Evolutionary conservation across 2,888 invertebrate species (phyloP).

Genomic region (Syrista parreyssii): DNA sequence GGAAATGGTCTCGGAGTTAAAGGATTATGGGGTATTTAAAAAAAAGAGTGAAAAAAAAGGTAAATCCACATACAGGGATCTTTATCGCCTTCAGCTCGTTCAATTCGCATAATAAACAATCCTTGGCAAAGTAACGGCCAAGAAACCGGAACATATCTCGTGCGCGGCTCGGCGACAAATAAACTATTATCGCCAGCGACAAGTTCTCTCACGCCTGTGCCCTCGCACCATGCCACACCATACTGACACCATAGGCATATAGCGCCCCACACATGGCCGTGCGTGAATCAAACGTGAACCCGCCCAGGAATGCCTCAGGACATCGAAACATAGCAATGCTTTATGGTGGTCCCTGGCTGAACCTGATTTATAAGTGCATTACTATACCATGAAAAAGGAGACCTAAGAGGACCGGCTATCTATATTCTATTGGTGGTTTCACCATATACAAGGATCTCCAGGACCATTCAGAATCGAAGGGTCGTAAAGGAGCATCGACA

Average conservation of each 20-base stretch:
- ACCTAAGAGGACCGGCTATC: constrained; percentile 35
- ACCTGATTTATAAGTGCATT: constrained; percentile 67
- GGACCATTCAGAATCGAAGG: not conserved
- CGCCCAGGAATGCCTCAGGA: constrained; percentile 65
- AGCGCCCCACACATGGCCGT: constrained; percentile 55
- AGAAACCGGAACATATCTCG: constrained; percentile 63
- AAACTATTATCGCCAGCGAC: constrained; percentile 66
- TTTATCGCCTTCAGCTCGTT: constrained; percentile 63
- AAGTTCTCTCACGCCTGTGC: constrained; percentile 62
- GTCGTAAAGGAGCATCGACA: no score
- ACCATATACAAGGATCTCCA: not conserved
- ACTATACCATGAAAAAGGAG: constrained; percentile 53
- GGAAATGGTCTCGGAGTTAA: constrained; percentile 25
- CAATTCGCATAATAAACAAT: constrained; percentile 65
- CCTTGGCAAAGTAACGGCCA: constrained; percentile 52
- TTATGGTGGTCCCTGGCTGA: constrained; percentile 66
- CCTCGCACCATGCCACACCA: constrained; percentile 21
- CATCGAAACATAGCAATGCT: constrained; percentile 67
- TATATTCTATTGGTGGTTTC: constrained; percentile 43
- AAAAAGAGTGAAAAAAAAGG: constrained; percentile 24
- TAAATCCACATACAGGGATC: constrained; percentile 39
- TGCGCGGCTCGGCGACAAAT: constrained; percentile 59
- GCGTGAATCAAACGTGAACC: constrained; percentile 65
- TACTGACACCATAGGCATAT: constrained; percentile 19
- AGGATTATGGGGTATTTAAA: constrained; percentile 30